Percentiles rank a stretch among this genome's conserved stretches.
These are phyloP conservation scores for Danaus chrysippus DNA, from an alignment of 2,888 invertebrate genomes.

Conservation along the genomic window DNA sequence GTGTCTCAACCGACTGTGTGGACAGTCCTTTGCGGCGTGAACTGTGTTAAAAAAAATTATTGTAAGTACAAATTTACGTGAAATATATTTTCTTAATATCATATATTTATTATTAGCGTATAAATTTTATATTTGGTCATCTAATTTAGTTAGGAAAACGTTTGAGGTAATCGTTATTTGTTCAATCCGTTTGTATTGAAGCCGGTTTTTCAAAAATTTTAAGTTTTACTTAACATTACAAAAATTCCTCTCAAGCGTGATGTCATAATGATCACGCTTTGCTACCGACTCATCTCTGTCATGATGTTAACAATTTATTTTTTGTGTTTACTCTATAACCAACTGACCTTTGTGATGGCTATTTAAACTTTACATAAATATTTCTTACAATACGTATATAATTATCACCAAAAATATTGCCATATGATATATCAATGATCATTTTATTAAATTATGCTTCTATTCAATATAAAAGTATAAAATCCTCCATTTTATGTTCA, in stretches of 20 bases:
- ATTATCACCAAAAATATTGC: no score
- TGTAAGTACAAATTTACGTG: conserved; percentile 47
- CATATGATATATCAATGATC: no score
- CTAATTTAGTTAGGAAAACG: no score
- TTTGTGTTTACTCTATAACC: neutral
- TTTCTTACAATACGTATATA: no score
- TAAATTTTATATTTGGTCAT: conserved; percentile 38
- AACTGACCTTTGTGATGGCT: neutral
- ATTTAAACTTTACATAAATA: no score
- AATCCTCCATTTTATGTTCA: no score
- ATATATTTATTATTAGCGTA: neutral
- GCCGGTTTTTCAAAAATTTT: conserved; percentile 33
- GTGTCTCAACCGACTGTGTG: conserved; percentile 54
- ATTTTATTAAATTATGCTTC: no score
- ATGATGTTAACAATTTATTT: neutral
- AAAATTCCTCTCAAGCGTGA: conserved; percentile 24
- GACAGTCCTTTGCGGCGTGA: conserved; percentile 56
- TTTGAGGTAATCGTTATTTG: conserved; percentile 14
- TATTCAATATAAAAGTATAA: no score
- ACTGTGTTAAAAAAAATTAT: conserved; percentile 22
- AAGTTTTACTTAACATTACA: conserved; percentile 24
- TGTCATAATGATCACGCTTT: conserved; percentile 20
- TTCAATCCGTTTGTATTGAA: conserved; percentile 24
- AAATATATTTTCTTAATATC: neutral
- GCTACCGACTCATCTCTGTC: conserved; percentile 6